Evolutionary conservation across 2,113 vertebrate genomes (phyloP).

Genomic region (Pachyramphus minor): DNA sequence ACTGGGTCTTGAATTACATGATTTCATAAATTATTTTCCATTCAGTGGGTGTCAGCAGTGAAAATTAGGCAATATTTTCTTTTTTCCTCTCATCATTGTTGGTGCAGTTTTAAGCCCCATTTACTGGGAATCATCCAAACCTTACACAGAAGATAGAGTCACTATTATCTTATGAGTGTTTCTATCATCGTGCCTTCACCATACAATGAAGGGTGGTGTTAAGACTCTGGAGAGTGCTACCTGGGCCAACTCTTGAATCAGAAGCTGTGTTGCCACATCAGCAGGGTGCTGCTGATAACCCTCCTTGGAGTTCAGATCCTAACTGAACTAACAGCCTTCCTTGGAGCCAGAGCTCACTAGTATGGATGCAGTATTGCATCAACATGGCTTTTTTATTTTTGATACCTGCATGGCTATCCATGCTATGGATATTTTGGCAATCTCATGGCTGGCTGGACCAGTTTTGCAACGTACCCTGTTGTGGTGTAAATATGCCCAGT

Average conservation of each 20-base stretch:
- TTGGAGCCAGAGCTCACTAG: background rate
- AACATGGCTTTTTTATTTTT: background rate
- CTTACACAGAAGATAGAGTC: background rate
- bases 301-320: background rate
- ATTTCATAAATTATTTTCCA: constrained; percentile 10
- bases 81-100: background rate
- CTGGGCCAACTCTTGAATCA: background rate
- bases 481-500: background rate
- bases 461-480: background rate
- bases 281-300: background rate
- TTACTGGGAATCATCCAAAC: background rate
- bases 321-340: background rate
- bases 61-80: constrained; percentile 19
- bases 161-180: background rate
- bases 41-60: background rate
- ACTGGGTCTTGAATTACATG: background rate
- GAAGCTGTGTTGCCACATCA: background rate
- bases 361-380: background rate
- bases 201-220: background rate
- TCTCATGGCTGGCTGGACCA: background rate
- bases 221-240: background rate
- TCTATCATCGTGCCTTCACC: background rate
- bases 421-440: background rate
- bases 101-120: background rate
- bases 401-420: background rate